These are phyloP conservation scores for Margarornis squamiger DNA, from an alignment of 2,797 vertebrate genomes.

Conservation along the genomic window DNA sequence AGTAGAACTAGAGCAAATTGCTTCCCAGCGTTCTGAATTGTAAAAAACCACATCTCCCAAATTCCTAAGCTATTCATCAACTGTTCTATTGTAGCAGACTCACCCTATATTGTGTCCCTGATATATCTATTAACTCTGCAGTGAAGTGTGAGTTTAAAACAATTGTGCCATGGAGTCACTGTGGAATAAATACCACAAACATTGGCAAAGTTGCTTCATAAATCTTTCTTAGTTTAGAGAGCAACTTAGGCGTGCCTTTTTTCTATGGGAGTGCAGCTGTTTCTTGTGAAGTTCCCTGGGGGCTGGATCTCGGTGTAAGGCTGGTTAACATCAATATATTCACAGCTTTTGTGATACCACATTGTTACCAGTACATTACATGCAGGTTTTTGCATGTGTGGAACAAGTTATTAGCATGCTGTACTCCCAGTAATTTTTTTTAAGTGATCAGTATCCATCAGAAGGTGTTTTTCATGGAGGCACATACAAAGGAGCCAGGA, in stretches of 20 bases:
- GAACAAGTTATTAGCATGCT: neutral
- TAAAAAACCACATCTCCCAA: slow-evolving; percentile 6
- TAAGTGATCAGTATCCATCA: neutral
- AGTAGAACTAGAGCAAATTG: slow-evolving; percentile 30
- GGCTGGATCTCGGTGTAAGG: neutral
- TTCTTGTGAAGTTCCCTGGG: neutral
- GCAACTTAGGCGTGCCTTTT: slow-evolving; percentile 4
- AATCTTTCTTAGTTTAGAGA: slow-evolving; percentile 32
- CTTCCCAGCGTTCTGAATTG: slow-evolving; percentile 5
- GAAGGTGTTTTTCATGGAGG: neutral
- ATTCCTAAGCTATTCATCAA: slow-evolving; percentile 47
- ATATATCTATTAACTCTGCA: slow-evolving; percentile 38
- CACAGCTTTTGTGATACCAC: neutral
- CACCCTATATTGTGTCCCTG: slow-evolving; percentile 29
- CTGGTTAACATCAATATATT: neutral
- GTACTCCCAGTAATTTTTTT: neutral
- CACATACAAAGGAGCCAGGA: neutral
- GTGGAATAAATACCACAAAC: slow-evolving; percentile 56
- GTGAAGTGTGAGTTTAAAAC: slow-evolving; percentile 40
- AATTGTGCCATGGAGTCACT: slow-evolving; percentile 43
- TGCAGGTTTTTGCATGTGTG: neutral
- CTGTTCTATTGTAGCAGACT: slow-evolving; percentile 11
- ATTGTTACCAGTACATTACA: neutral
- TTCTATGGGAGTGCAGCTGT: slow-evolving; percentile 38
- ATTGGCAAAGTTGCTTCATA: slow-evolving; percentile 35